A percentile compares a stretch with the other conserved stretches of the same genome.
phyloP scores from a whole-genome alignment of 2,888 invertebrate genomes.

The Spisula subtruncata region DNA sequence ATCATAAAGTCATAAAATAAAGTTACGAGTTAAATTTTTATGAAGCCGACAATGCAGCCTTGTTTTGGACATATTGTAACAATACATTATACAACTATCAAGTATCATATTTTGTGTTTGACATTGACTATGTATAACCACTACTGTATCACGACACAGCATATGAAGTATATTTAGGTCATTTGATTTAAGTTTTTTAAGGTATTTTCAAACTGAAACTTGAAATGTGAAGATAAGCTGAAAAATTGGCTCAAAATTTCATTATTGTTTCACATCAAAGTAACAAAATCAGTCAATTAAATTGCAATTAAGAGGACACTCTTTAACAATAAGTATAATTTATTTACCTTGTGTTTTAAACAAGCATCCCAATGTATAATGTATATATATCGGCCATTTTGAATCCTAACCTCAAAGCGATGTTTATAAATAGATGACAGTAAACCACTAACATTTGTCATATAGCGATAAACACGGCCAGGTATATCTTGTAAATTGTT shows the following conservation, averaged over 20 bases:
- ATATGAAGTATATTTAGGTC: neutral
- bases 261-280: neutral
- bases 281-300: neutral
- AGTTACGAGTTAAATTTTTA: too few relatives aligned
- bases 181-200: neutral
- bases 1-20: too few relatives aligned
- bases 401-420: constrained; percentile 17
- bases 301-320: neutral
- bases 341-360: constrained; percentile 21
- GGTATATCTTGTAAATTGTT: neutral
- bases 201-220: neutral
- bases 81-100: too few relatives aligned
- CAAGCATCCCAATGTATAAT: neutral
- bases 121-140: neutral
- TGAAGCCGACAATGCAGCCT: too few relatives aligned
- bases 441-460: neutral
- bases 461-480: neutral
- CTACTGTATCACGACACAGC: neutral
- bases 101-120: neutral
- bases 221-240: neutral
- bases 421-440: constrained; percentile 13
- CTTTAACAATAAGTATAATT: neutral
- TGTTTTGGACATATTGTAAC: too few relatives aligned
- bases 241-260: neutral
- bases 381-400: constrained; percentile 39